Base-by-base conservation (phyloP, 2,888 invertebrate genomes). In the Drosophila siamana region DNA sequence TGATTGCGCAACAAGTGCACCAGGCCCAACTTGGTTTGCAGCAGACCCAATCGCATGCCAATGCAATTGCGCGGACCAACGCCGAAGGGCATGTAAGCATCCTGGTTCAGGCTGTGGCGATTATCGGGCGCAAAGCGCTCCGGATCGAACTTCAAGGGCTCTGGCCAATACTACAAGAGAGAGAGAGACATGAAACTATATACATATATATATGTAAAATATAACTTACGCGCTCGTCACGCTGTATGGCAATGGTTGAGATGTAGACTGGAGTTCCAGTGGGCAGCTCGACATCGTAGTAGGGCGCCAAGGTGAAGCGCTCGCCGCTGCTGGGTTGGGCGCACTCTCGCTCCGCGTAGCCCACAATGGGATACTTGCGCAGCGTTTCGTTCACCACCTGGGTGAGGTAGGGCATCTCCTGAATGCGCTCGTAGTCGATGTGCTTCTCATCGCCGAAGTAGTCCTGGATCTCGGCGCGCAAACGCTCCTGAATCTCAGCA, bases 361-460 rank as follows among this genome's bases (percentile, higher is more conserved):
- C 70, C 0, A 89, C 71, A 16, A 89, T 79, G 2, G 91, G 91
- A 68, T 91, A 91, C 30, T 84, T 63, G n/a, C 91, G 76, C 5
- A 91, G 56, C 0, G 81, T 86, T 52, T 91, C 91, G 57, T 84
- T 76, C 0, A 90, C 67, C 1, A 92, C 92, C 89, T 89, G 90
- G 33, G 91, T 90, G 46, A 93, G 72, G 66, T 93, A 93, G 15
- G 86, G 79, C 93, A 93, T 91, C 65, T 92, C 89, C 51, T 89
- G 81, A 7, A 93, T 69, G 1, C 80, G 76, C 2, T 93, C 92
- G 54, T 92, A 93, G 2, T 90, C 91, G 1, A 93, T 79, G 2
- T 90, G 90, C 8, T 86, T 48, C 3, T 70, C 56, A 2, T 46
- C 43, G 0, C 65, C 81, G n/a, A 80, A 74, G 4, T 50, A 67